Evolutionary conservation across 2,113 vertebrate genomes (phyloP).

Genomic region (Myrmophylax atrothorax): DNA sequence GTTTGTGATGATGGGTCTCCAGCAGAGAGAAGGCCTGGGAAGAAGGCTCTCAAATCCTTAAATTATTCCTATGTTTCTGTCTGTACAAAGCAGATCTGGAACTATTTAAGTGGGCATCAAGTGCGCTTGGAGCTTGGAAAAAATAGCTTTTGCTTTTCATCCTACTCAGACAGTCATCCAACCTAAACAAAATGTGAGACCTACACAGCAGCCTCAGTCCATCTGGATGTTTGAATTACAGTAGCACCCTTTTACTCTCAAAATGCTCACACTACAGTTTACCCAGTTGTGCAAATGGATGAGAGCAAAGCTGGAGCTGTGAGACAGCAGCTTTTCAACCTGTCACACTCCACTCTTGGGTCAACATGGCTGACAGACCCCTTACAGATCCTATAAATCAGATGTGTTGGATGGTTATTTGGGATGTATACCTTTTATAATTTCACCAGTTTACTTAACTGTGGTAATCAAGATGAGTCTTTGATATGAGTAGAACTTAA

Average conservation of each 20-base stretch:
- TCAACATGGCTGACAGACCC: rapidly evolving
- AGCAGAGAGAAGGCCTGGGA: conserved; percentile 5
- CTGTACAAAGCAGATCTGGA: conserved; percentile 44
- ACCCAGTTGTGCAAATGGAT: background rate
- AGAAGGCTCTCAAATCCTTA: conserved; percentile 44
- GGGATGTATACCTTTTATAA: background rate
- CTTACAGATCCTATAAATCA: background rate
- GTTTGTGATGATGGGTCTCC: conserved; percentile 48
- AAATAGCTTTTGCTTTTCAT: conserved; percentile 55
- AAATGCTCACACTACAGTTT: background rate
- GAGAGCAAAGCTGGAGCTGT: background rate
- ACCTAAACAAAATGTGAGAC: conserved; percentile 46
- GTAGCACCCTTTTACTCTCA: background rate
- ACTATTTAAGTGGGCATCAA: conserved; percentile 30
- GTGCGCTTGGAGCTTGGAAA: conserved; percentile 10
- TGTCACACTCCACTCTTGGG: rapidly evolving
- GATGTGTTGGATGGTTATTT: background rate
- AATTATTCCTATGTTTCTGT: conserved; percentile 20
- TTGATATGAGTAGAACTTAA: background rate
- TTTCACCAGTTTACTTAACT: background rate
- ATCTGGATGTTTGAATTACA: background rate
- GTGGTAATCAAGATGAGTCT: background rate
- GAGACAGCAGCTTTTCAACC: background rate
- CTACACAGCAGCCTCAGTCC: background rate
- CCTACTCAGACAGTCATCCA: background rate